A percentile compares a stretch with the other conserved stretches of the same genome.
Conservation (phyloP, 2,888 invertebrate genomes). For the Gasteruption jaculator region DNA sequence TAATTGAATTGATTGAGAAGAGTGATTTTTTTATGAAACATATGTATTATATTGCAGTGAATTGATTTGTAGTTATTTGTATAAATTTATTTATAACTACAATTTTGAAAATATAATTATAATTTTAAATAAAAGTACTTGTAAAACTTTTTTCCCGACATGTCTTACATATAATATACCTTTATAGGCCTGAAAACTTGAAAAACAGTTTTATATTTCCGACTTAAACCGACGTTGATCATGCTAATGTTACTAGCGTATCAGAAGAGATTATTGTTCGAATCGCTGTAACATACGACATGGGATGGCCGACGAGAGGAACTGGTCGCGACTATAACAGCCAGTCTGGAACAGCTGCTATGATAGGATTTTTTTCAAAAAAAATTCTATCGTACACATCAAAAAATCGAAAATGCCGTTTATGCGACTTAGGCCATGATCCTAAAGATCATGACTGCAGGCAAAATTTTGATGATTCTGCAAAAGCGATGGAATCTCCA, state of each 20-base stretch:
- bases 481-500: constrained; percentile 24
- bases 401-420: background rate
- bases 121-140: too few relatives aligned
- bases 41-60: too few relatives aligned
- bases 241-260: background rate
- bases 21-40: too few relatives aligned
- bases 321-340: constrained; percentile 10
- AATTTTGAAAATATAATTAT: too few relatives aligned
- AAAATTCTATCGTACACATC: constrained; percentile 1
- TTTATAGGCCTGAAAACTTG: constrained; percentile 3
- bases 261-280: background rate
- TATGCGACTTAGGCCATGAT: background rate
- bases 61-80: too few relatives aligned
- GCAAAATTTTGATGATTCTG: constrained; percentile 17
- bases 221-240: background rate
- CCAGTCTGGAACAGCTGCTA: background rate
- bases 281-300: background rate
- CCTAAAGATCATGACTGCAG: constrained; percentile 25
- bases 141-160: too few relatives aligned
- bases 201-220: constrained; percentile 2
- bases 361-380: constrained; percentile 4
- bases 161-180: background rate
- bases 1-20: too few relatives aligned
- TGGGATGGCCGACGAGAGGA: constrained; percentile 10
- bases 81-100: too few relatives aligned